Conservation (phyloP, 1,140 invertebrate genomes). For the Polypedilum pembai region DNA sequence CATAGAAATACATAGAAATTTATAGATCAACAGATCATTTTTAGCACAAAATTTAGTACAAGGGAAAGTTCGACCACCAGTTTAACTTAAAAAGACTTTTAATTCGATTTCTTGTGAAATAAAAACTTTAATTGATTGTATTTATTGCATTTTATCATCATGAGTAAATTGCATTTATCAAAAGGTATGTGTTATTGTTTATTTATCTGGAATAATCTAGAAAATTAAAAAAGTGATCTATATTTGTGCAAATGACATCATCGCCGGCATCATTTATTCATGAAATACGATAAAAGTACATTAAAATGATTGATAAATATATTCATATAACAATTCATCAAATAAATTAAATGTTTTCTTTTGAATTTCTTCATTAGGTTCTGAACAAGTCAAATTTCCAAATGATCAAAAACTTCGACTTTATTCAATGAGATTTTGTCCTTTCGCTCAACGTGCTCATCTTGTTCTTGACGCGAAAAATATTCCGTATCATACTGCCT, state of each 20-base stretch:
- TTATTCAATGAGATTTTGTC: slow-evolving; percentile 86
- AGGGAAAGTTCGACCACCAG: too few relatives aligned
- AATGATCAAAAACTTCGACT: slow-evolving; percentile 62
- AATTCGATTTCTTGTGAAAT: too few relatives aligned
- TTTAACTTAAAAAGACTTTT: too few relatives aligned
- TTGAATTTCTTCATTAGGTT: slow-evolving; percentile 46
- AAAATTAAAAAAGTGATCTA: not conserved
- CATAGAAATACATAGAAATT: too few relatives aligned
- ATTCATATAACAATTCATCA: too few relatives aligned
- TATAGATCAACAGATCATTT: too few relatives aligned
- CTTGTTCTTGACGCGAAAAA: slow-evolving; percentile 79
- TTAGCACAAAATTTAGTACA: too few relatives aligned
- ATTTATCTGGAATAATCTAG: not conserved
- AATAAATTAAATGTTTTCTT: not conserved
- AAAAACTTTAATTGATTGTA: too few relatives aligned
- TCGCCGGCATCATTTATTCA: not conserved
- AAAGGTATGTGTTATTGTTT: not conserved
- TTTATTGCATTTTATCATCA: not conserved
- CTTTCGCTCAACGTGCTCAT: slow-evolving; percentile 76
- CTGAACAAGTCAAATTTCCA: slow-evolving; percentile 45
- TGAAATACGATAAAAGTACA: not conserved
- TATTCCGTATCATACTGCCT: slow-evolving; percentile 78
- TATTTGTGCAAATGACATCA: not conserved
- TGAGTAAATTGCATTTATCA: not conserved
- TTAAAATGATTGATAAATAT: not conserved